Percentiles rank a stretch among this genome's conserved stretches.
These are phyloP conservation scores for Chaenocephalus aceratus DNA, from an alignment of 2,113 vertebrate genomes.

Conservation along the genomic window DNA sequence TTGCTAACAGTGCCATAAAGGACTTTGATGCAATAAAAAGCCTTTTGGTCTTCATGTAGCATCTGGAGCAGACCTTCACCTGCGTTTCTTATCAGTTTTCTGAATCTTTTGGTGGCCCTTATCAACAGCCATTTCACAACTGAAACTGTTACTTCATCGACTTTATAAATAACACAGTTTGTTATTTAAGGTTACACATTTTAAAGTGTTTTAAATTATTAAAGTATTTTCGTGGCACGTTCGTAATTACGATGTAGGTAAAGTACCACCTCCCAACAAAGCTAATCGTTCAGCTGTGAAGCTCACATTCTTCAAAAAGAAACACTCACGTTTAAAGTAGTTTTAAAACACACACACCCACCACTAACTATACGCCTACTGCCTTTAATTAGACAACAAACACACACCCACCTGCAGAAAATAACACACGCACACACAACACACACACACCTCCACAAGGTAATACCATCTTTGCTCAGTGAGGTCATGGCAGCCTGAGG, in stretches of 20 bases:
- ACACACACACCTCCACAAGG: conserved; percentile 26
- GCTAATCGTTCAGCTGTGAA: not conserved
- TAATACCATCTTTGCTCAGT: conserved; percentile 14
- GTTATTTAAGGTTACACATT: not conserved
- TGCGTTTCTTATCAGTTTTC: not conserved
- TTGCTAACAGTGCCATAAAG: not conserved
- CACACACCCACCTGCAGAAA: conserved; percentile 4
- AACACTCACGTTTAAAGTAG: conserved; percentile 19
- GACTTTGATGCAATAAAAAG: not conserved
- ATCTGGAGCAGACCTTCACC: not conserved
- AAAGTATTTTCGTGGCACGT: not conserved
- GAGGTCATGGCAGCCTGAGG: conserved; percentile 23
- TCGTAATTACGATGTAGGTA: not conserved
- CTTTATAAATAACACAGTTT: not conserved
- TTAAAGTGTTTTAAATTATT: too few species aligned
- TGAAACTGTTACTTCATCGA: too few species aligned
- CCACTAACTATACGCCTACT: not conserved
- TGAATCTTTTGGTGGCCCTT: not conserved
- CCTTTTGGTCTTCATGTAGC: not conserved
- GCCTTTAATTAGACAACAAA: conserved; percentile 47
- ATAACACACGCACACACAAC: conserved; percentile 14
- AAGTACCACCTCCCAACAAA: not conserved
- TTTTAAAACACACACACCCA: conserved; percentile 9
- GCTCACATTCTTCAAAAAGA: not conserved
- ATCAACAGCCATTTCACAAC: not conserved